phyloP scores from a whole-genome alignment of 2,113 vertebrate species.

The Castor canadensis region DNA sequence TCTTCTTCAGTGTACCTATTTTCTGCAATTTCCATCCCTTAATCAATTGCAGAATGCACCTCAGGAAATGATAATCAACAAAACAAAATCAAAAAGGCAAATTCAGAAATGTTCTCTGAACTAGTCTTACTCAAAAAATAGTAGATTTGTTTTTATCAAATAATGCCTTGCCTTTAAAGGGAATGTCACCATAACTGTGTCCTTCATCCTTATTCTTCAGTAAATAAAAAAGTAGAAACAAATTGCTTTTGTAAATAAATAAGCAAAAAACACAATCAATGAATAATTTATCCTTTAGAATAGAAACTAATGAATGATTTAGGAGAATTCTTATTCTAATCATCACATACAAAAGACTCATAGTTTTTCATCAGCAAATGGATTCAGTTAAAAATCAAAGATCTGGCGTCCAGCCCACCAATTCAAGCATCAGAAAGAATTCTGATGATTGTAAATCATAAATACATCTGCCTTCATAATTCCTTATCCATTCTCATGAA shows the following conservation, averaged over 20 bases:
- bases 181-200: neutral
- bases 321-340: constrained; percentile 25
- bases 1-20: neutral
- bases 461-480: constrained; percentile 32
- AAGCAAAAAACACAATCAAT: neutral
- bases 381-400: constrained; percentile 64
- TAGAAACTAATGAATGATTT: neutral
- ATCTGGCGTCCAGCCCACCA: neutral
- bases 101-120: neutral
- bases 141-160: constrained; percentile 8
- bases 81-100: neutral
- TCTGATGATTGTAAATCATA: constrained; percentile 4
- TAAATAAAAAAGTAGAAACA: neutral
- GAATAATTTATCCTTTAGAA: neutral
- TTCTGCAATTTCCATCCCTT: neutral
- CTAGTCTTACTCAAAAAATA: neutral
- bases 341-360: neutral
- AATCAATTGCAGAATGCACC: neutral
- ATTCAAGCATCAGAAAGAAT: constrained; percentile 41
- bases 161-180: neutral
- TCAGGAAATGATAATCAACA: neutral
- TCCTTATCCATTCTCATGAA: neutral
- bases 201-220: neutral
- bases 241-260: neutral
- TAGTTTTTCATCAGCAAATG: constrained; percentile 9